These are phyloP conservation scores for Clarias gariepinus DNA, from an alignment of 2,113 vertebrate species.

Conservation along the genomic window DNA sequence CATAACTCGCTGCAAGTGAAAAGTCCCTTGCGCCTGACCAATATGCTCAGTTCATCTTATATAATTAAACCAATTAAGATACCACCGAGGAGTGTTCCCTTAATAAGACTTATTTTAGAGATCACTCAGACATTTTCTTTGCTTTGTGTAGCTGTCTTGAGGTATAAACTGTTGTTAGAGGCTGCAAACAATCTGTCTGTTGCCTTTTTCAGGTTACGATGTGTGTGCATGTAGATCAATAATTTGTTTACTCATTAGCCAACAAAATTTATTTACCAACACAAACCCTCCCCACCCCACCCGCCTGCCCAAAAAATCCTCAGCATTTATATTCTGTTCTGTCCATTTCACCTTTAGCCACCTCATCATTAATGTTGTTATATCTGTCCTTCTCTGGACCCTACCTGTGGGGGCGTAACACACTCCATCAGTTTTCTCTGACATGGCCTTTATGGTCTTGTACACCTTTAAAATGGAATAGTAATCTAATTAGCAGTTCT, in stretches of 20 bases:
- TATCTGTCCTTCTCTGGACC: background rate
- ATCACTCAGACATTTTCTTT: background rate
- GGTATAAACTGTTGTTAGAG: background rate
- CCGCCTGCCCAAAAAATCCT: background rate
- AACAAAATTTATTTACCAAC: background rate
- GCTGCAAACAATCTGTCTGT: background rate
- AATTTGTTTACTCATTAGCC: background rate
- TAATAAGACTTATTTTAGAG: background rate
- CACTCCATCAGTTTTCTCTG: constrained; percentile 13
- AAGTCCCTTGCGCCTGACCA: too few relatives aligned
- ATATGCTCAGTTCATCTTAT: too few relatives aligned
- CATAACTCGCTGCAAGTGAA: too few relatives aligned
- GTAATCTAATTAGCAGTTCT: constrained; percentile 14
- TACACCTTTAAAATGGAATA: constrained; percentile 6
- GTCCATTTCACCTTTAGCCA: background rate
- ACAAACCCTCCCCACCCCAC: background rate
- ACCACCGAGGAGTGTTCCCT: background rate
- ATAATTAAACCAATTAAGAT: background rate
- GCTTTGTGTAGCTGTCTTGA: background rate
- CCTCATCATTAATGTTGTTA: background rate
- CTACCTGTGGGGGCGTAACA: background rate
- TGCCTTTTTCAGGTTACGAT: background rate
- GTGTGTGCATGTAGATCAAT: background rate
- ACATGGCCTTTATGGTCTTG: constrained; percentile 13
- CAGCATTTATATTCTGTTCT: background rate